phyloP scores from a whole-genome alignment of 2,888 invertebrate genomes.

The Rapana venosa region DNA sequence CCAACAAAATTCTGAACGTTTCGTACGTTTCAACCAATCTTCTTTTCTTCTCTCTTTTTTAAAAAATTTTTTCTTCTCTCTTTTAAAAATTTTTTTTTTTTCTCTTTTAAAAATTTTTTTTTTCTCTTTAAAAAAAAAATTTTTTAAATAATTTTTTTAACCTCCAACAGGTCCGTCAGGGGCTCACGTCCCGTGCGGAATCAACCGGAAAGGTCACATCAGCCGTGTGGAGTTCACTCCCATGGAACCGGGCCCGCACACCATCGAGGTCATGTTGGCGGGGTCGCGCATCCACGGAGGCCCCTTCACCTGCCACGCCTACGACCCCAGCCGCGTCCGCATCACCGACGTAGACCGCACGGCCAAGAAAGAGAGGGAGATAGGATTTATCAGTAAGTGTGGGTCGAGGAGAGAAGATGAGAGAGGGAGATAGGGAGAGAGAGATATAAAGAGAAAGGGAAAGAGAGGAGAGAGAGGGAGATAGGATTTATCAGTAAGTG shows the following conservation, averaged over 20 bases:
- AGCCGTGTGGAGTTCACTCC: slow-evolving; percentile 85
- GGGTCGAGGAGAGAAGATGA: not conserved
- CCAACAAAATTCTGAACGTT: too few species aligned
- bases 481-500: slow-evolving; percentile 50
- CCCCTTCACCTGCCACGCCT: slow-evolving; percentile 95
- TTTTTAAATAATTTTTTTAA: too few species aligned
- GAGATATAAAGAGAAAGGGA: slow-evolving; percentile 73
- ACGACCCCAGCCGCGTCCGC: slow-evolving; percentile 91
- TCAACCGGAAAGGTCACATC: slow-evolving; percentile 51
- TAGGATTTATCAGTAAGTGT: slow-evolving; percentile 64
- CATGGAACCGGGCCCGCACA: slow-evolving; percentile 90
- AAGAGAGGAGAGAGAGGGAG: slow-evolving; percentile 78
- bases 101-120: too few species aligned
- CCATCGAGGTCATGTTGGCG: slow-evolving; percentile 95
- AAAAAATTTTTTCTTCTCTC: too few species aligned
- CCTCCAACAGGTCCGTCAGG: slow-evolving; percentile 54
- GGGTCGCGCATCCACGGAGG: slow-evolving; percentile 92
- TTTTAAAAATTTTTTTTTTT: too few species aligned
- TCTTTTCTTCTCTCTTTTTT: too few species aligned
- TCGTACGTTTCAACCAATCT: too few species aligned
- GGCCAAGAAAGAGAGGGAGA: slow-evolving; percentile 71
- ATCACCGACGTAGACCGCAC: slow-evolving; percentile 79
- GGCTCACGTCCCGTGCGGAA: slow-evolving; percentile 50
- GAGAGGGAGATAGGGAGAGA: slow-evolving; percentile 59
- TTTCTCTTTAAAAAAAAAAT: too few species aligned